A percentile compares a stretch with the other conserved stretches of the same genome.
Evolutionary conservation across 2,113 vertebrate genomes (phyloP).

Genomic region (Scomber japonicus): DNA sequence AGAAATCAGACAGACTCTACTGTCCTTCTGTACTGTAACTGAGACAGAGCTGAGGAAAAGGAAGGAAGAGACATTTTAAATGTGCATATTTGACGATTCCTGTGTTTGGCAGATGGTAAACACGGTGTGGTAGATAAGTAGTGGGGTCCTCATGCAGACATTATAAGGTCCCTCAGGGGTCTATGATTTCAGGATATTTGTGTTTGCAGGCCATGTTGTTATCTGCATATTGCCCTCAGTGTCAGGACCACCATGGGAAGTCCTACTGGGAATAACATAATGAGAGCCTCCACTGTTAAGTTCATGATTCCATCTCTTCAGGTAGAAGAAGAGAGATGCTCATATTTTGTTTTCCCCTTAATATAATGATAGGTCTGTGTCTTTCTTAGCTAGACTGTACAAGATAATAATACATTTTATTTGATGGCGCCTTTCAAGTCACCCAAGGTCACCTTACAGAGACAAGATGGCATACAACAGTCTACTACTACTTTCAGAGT

Average conservation of each 20-base stretch:
- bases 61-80: background rate
- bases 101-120: constrained; percentile 43
- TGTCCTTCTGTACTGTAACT: background rate
- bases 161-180: constrained; percentile 42
- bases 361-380: background rate
- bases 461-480: too few relatives aligned
- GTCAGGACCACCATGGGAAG: constrained; percentile 76
- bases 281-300: constrained; percentile 8
- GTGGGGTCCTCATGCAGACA: constrained; percentile 21
- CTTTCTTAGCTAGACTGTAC: background rate
- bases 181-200: constrained; percentile 72
- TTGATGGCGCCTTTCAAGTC: too few relatives aligned
- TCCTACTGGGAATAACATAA: constrained; percentile 26
- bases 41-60: background rate
- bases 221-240: constrained; percentile 51
- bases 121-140: background rate
- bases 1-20: background rate
- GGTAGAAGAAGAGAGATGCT: background rate
- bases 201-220: constrained; percentile 63
- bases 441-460: too few relatives aligned
- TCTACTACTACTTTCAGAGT: background rate
- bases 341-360: background rate
- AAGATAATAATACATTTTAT: too few relatives aligned
- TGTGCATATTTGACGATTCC: constrained; percentile 8
- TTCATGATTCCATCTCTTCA: constrained; percentile 28